Evolutionary conservation across 2,797 vertebrate genomes (phyloP).

Genomic region (Urocyon cinereoargenteus): DNA sequence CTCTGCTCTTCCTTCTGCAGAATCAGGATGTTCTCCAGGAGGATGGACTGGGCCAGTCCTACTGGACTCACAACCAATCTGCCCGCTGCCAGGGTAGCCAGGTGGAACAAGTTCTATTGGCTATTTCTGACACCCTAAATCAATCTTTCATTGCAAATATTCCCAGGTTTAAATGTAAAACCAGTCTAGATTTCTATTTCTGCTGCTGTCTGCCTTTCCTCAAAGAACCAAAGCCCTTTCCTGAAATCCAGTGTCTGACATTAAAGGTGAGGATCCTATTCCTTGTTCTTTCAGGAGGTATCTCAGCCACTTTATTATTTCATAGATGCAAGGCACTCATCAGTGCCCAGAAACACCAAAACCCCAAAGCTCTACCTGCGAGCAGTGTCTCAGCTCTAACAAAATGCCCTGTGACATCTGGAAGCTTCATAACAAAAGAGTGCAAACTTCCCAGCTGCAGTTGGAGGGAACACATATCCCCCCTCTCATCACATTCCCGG

Average conservation of each 20-base stretch:
- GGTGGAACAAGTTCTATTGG: neutral
- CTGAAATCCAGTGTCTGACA: neutral
- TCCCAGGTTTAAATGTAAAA: neutral
- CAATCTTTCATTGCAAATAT: neutral
- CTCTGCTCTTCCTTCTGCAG: neutral
- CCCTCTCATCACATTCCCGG: neutral
- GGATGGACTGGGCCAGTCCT: neutral
- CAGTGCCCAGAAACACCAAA: neutral
- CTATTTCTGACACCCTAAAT: neutral
- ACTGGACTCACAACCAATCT: neutral
- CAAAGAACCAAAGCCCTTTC: neutral
- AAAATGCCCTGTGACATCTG: neutral
- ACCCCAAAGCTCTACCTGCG: neutral
- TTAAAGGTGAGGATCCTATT: neutral
- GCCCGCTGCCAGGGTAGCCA: fast-evolving
- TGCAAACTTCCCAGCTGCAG: neutral
- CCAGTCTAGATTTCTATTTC: neutral
- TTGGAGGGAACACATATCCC: fast-evolving
- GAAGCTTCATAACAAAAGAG: neutral
- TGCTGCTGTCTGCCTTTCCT: neutral
- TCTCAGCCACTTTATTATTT: neutral
- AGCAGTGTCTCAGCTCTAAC: neutral
- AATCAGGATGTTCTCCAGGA: neutral
- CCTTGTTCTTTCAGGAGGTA: neutral
- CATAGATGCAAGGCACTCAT: neutral